Percentiles rank a stretch among this genome's conserved stretches.
phyloP scores from a whole-genome alignment of 2,888 invertebrate species.

The Acanthosepion lycidas region DNA sequence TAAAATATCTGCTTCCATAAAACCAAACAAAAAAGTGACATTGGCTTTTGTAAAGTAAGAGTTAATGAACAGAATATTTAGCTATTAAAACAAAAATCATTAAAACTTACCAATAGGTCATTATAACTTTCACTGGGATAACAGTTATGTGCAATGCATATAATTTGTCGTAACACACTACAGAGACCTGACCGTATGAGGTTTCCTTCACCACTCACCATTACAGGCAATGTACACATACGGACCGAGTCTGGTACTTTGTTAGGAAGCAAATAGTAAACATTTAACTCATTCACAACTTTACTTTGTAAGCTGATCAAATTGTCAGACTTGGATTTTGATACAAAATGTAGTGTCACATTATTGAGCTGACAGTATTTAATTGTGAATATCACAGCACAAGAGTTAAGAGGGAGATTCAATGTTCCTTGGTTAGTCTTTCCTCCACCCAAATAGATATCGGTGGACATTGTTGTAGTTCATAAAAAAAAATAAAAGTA shows the following conservation, averaged over 20 bases:
- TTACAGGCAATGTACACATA: constrained; percentile 57
- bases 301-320: not conserved
- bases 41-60: too few relatives aligned
- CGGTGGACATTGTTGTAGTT: not conserved
- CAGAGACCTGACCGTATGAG: constrained; percentile 67
- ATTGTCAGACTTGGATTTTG: not conserved
- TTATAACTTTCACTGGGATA: constrained; percentile 56
- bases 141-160: constrained; percentile 55
- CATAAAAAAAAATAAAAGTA: not conserved
- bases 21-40: too few relatives aligned
- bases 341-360: not conserved
- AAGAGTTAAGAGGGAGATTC: constrained; percentile 58
- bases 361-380: constrained; percentile 57
- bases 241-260: constrained; percentile 52
- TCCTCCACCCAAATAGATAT: constrained; percentile 34
- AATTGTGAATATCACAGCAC: constrained; percentile 59
- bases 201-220: constrained; percentile 50
- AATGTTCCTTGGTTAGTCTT: constrained; percentile 49
- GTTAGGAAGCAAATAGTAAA: constrained; percentile 44
- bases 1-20: too few relatives aligned
- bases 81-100: too few relatives aligned
- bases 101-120: constrained; percentile 63
- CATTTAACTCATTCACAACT: not conserved
- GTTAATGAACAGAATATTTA: too few relatives aligned
- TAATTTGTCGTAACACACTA: constrained; percentile 63